Evolutionary conservation across 2,113 vertebrate species (phyloP).

Genomic region (Neomonachus schauinslandi): DNA sequence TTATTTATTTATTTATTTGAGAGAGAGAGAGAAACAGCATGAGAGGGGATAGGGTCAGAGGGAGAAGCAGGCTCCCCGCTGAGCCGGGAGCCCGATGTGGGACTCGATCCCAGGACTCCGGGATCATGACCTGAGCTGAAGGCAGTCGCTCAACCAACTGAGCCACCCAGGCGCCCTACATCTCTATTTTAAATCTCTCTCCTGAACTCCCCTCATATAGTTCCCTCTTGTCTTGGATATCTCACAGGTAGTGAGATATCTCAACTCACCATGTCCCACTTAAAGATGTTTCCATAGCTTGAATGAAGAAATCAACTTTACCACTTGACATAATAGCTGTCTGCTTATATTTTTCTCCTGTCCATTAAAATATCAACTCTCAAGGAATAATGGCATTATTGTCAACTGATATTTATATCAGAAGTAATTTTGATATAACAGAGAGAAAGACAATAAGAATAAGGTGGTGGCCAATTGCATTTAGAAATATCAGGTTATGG

Average conservation of each 20-base stretch:
- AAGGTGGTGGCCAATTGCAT: fast-evolving
- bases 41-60: too few relatives aligned
- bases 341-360: background rate
- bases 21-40: too few relatives aligned
- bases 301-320: background rate
- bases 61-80: too few relatives aligned
- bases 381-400: background rate
- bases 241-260: too few relatives aligned
- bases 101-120: too few relatives aligned
- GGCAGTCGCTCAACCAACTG: too few relatives aligned
- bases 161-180: too few relatives aligned
- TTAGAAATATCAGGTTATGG: background rate
- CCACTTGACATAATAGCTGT: background rate
- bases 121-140: too few relatives aligned
- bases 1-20: too few relatives aligned
- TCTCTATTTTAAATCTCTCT: background rate
- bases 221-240: background rate
- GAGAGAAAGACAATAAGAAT: background rate
- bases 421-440: background rate
- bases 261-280: background rate
- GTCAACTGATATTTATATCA: background rate
- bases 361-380: background rate
- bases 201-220: too few relatives aligned
- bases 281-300: background rate
- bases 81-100: too few relatives aligned